Base-by-base conservation (phyloP, 2,888 invertebrate species). In the Hypolimnas misippus region DNA sequence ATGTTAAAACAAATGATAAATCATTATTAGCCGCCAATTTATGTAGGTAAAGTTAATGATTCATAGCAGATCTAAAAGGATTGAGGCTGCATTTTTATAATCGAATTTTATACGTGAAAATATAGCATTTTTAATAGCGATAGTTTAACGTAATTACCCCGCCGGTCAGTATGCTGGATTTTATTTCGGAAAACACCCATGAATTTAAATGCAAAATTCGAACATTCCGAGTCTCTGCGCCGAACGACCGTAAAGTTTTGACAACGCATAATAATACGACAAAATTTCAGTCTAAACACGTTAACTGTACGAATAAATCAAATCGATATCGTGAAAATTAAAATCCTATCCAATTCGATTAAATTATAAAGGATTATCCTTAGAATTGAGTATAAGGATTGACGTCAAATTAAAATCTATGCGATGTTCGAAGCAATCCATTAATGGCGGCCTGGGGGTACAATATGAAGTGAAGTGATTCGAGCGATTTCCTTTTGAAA, bases 401-500 rank as follows among this genome's bases (percentile, higher is more conserved):
- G 68, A 67, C 66, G 65, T 70, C 55, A 67, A 74, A 74, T 76
- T 74, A 75, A 77, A 75, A 71, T 67, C 67, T 67, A 66, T 66
- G 61, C 67, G 65, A 68, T 58, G 59, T 49, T 56, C 60, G 66
- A 66, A 62, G 64, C 59, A 76, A 79, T 79, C 76, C 74, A 78
- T 76, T 79, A 77, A 73, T 72, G 70, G 57, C 38, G 63, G 72
- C 71, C 59, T 54, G 53, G 61, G 71, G 69, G 62, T 59, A 59
- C 51, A 56, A 67, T 72, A 73, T 76, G 76, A 78, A 77, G 79
- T 76, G 78, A 82, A 83, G 77, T 83, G 79, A 75, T 73, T 73
- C 73, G 63, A 63, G 66, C 72, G 69, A 71, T 72, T 70, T 68
- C 65, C 73, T 70, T 72, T 73, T 74, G 75, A 76, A 76, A 74